These are phyloP conservation scores for Brachylomia viminalis DNA, from an alignment of 2,888 invertebrate species.

Conservation along the genomic window DNA sequence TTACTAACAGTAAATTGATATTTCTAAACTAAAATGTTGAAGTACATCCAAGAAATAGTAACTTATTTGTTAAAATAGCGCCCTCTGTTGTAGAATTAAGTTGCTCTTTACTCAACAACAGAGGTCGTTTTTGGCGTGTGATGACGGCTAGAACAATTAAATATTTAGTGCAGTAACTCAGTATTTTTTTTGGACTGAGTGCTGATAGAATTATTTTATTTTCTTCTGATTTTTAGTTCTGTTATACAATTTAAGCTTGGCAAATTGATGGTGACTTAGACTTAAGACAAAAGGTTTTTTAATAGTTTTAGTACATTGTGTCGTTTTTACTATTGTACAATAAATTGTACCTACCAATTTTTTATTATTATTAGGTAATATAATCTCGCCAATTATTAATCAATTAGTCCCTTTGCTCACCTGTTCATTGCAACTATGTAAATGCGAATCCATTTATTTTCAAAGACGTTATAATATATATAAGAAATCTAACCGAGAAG, in stretches of 20 bases:
- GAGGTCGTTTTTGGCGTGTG: conserved; percentile 1
- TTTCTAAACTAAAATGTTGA: neutral
- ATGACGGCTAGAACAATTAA: neutral
- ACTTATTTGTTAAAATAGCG: neutral
- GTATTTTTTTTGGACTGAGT: too few species aligned
- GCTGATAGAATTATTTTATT: neutral
- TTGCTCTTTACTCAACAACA: neutral
- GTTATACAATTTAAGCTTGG: neutral
- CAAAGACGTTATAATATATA: too few species aligned
- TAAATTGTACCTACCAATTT: neutral
- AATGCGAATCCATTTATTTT: neutral
- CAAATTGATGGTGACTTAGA: neutral
- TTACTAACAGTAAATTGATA: neutral
- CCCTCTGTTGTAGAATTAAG: conserved; percentile 16
- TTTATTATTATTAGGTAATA: neutral
- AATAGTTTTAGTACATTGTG: neutral
- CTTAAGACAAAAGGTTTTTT: neutral
- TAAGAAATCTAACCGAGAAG: neutral
- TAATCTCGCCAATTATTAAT: neutral
- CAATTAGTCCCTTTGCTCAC: neutral
- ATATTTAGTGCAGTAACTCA: neutral
- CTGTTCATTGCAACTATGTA: neutral
- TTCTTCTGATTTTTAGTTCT: neutral
- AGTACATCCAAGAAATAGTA: too few species aligned
- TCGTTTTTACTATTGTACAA: neutral